Conservation (phyloP, 2,888 invertebrate genomes). For the Melinaea menophilus region DNA sequence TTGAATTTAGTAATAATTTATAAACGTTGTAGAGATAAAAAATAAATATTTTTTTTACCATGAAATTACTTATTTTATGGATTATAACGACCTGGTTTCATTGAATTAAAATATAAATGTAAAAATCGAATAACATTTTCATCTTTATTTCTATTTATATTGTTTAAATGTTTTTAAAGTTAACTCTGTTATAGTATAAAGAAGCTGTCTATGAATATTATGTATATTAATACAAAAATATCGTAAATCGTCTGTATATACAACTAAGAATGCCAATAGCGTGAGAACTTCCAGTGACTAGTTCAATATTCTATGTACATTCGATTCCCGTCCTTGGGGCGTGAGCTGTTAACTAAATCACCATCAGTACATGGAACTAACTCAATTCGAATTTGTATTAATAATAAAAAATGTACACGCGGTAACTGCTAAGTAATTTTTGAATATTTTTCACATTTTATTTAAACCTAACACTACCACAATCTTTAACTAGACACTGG, state of each 20-base stretch:
- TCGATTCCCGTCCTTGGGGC: conserved; percentile 70
- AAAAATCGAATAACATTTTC: too few relatives aligned
- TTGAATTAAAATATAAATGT: too few relatives aligned
- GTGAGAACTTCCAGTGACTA: conserved; percentile 66
- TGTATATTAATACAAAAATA: conserved; percentile 7
- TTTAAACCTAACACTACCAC: conserved; percentile 15
- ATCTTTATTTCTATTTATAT: too few relatives aligned
- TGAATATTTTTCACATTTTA: conserved; percentile 8
- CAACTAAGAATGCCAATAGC: conserved; percentile 59
- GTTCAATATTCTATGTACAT: conserved; percentile 69
- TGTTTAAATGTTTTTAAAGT: too few relatives aligned
- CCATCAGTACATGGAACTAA: conserved; percentile 51
- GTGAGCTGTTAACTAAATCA: conserved; percentile 63
- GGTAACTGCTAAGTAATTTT: conserved; percentile 23
- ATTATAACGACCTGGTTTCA: too few relatives aligned
- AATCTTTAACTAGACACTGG: conserved; percentile 23
- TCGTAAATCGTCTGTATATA: conserved; percentile 13
- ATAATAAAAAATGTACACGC: conserved; percentile 35
- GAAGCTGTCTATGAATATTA: too few relatives aligned
- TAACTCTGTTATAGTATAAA: too few relatives aligned
- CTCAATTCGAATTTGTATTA: conserved; percentile 51
- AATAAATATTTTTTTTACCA: too few relatives aligned
- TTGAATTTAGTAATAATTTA: too few relatives aligned
- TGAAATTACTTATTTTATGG: too few relatives aligned
- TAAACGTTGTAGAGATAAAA: too few relatives aligned